Evolutionary conservation across 2,113 vertebrate species (phyloP).

Genomic region (Peucedramus taeniatus): DNA sequence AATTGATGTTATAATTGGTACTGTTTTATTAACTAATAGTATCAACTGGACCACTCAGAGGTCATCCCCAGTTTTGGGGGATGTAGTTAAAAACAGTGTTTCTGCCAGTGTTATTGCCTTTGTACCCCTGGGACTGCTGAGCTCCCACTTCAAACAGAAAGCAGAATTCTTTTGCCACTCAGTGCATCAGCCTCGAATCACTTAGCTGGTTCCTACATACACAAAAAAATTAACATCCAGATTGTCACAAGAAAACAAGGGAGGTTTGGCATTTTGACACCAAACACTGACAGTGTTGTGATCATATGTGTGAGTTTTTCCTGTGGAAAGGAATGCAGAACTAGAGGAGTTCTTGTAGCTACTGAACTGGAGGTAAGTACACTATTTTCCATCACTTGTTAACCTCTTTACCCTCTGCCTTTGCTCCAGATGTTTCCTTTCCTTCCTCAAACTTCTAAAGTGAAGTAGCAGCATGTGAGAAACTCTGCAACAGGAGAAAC

Average conservation of each 20-base stretch:
- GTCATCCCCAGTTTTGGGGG: accelerated
- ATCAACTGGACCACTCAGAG: not conserved
- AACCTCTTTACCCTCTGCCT: slow-evolving; percentile 38
- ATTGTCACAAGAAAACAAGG: not conserved
- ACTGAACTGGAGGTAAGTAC: slow-evolving; percentile 10
- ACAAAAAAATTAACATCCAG: not conserved
- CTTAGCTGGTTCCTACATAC: not conserved
- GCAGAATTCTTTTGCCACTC: not conserved
- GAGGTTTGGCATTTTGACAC: not conserved
- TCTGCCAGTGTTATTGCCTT: not conserved
- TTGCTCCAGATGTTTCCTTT: slow-evolving; percentile 57
- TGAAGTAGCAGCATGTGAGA: not conserved
- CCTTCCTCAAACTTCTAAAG: slow-evolving; percentile 7
- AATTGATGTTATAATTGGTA: not conserved
- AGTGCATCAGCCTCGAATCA: not conserved
- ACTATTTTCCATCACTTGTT: not conserved
- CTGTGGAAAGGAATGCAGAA: slow-evolving; percentile 15
- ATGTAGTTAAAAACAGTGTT: not conserved
- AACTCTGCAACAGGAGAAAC: not conserved
- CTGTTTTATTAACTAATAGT: not conserved
- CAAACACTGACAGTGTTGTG: not conserved
- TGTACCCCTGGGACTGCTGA: not conserved
- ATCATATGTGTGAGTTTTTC: not conserved
- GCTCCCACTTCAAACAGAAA: not conserved
- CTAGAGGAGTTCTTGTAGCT: not conserved